phyloP scores from a whole-genome alignment of 2,888 invertebrate genomes.

The Drosophila antonietae region DNA sequence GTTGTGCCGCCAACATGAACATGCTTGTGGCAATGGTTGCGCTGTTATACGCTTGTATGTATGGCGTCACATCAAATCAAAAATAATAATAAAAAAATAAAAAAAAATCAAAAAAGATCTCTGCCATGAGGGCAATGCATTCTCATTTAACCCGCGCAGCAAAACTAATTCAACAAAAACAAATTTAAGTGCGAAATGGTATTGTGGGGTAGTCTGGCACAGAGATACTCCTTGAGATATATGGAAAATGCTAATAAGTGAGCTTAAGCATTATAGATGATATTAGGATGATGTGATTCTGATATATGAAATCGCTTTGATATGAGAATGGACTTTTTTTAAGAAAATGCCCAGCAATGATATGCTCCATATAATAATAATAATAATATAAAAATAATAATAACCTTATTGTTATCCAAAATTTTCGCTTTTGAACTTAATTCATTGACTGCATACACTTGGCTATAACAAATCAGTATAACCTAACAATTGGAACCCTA shows the following conservation, averaged over 20 bases:
- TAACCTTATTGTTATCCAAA: too few species aligned
- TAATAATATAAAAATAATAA: too few species aligned
- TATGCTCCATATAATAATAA: too few species aligned
- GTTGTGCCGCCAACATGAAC: constrained; percentile 35
- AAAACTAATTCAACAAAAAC: constrained; percentile 44
- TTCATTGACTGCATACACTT: too few species aligned
- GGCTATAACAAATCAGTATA: too few species aligned
- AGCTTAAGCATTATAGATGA: too few species aligned
- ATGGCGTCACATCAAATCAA: constrained; percentile 65
- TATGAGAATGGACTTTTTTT: too few species aligned
- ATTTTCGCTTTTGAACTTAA: too few species aligned
- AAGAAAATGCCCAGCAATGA: too few species aligned
- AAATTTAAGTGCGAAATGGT: constrained; percentile 8
- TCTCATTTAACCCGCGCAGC: constrained; percentile 67
- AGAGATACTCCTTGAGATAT: background rate
- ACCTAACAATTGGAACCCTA: too few species aligned
- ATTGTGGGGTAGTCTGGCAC: background rate
- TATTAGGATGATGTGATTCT: too few species aligned
- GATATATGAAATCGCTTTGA: too few species aligned
- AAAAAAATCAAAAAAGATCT: constrained; percentile 63
- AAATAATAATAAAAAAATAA: constrained; percentile 74
- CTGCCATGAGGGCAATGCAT: constrained; percentile 68
- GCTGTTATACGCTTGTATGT: constrained; percentile 16
- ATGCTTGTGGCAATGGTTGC: constrained; percentile 25
- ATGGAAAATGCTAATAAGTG: background rate